These are phyloP conservation scores for Danionella dracula DNA, from an alignment of 2,797 vertebrate species.

Conservation along the genomic window DNA sequence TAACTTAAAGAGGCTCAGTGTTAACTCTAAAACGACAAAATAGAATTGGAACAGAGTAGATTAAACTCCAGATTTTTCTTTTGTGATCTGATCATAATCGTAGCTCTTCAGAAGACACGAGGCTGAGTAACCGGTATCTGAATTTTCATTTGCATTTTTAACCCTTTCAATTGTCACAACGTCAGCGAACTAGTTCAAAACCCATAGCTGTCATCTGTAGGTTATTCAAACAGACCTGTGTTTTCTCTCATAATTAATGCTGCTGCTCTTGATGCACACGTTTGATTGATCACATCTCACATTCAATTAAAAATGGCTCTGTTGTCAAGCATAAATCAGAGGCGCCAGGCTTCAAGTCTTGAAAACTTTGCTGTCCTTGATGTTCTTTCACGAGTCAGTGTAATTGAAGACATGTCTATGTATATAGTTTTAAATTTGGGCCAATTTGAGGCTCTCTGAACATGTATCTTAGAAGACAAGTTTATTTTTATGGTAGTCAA, in stretches of 20 bases:
- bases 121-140: too few species aligned
- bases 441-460: conserved; percentile 72
- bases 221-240: neutral
- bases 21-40: too few species aligned
- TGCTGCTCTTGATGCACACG: neutral
- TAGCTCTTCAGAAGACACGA: too few species aligned
- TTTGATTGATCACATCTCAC: conserved; percentile 20
- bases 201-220: conserved; percentile 8
- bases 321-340: conserved; percentile 48
- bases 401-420: conserved; percentile 74
- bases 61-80: too few species aligned
- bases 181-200: neutral
- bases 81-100: too few species aligned
- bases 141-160: too few species aligned
- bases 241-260: too few species aligned
- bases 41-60: too few species aligned
- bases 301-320: conserved; percentile 28
- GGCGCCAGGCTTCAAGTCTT: conserved; percentile 22
- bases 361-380: conserved; percentile 62
- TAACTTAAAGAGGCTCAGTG: too few species aligned
- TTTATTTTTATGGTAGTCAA: conserved; percentile 78
- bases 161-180: too few species aligned
- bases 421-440: conserved; percentile 74
- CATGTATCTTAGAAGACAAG: conserved; percentile 81
- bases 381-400: conserved; percentile 73